A percentile compares a stretch with the other conserved stretches of the same genome.
These are phyloP conservation scores for Passer domesticus DNA, from an alignment of 2,113 vertebrate species.

Conservation along the genomic window DNA sequence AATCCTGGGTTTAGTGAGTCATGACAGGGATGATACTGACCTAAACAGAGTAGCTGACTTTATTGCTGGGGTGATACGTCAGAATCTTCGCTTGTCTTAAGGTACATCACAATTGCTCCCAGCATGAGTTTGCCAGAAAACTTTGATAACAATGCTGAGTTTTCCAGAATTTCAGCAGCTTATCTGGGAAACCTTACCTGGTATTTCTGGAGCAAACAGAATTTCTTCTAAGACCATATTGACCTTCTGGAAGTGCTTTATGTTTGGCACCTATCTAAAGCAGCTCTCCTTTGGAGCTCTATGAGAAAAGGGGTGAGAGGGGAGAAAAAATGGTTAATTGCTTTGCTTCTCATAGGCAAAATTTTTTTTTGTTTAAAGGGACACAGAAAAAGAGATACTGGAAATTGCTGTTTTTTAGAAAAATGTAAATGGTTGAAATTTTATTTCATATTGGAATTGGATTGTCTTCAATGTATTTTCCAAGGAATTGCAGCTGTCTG, in stretches of 20 bases:
- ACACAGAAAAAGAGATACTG: not conserved
- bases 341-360: not conserved
- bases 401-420: not conserved
- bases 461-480: not conserved
- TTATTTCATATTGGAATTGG: not conserved
- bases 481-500: not conserved
- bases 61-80: not conserved
- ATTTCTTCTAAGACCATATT: not conserved
- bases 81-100: not conserved
- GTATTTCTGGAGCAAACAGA: not conserved
- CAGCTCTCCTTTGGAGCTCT: not conserved
- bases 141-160: not conserved
- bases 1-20: not conserved
- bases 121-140: not conserved
- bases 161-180: not conserved
- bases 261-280: not conserved
- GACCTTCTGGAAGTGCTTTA: not conserved
- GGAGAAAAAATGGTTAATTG: not conserved
- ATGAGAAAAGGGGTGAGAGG: not conserved
- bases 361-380: not conserved
- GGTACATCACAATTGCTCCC: not conserved
- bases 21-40: not conserved
- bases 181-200: not conserved
- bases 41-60: not conserved
- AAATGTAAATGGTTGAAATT: not conserved